These are phyloP conservation scores for Chiloscyllium punctatum DNA, from an alignment of 2,797 vertebrate species.

Conservation along the genomic window DNA sequence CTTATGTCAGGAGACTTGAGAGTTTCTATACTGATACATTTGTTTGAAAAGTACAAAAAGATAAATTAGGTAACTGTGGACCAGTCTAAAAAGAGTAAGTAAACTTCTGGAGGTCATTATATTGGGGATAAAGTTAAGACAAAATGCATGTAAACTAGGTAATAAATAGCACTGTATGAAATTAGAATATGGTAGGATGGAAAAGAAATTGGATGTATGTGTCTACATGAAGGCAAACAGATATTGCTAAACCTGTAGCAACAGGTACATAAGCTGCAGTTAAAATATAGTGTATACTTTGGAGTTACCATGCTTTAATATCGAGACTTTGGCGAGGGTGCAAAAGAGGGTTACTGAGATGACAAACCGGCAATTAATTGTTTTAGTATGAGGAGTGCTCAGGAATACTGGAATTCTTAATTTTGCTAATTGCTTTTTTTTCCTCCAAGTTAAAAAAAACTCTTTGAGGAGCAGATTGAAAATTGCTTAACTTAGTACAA, in stretches of 20 bases:
- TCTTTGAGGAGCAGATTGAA: background rate
- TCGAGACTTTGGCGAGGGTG: background rate
- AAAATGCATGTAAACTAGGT: background rate
- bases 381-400: background rate
- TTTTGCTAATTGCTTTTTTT: background rate
- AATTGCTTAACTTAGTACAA: background rate
- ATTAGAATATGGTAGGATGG: background rate
- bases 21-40: background rate
- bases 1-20: background rate
- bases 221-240: too few species aligned
- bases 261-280: background rate
- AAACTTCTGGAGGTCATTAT: background rate
- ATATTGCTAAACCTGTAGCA: background rate
- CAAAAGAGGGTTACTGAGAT: background rate
- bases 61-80: background rate
- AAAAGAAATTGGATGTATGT: background rate
- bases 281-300: background rate
- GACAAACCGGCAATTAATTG: background rate
- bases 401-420: background rate
- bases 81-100: background rate
- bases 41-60: background rate
- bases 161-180: background rate
- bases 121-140: background rate
- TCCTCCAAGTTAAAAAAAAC: background rate
- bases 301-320: background rate